Evolutionary conservation across 2,888 invertebrate genomes (phyloP).

Genomic region (Harmothoe impar): DNA sequence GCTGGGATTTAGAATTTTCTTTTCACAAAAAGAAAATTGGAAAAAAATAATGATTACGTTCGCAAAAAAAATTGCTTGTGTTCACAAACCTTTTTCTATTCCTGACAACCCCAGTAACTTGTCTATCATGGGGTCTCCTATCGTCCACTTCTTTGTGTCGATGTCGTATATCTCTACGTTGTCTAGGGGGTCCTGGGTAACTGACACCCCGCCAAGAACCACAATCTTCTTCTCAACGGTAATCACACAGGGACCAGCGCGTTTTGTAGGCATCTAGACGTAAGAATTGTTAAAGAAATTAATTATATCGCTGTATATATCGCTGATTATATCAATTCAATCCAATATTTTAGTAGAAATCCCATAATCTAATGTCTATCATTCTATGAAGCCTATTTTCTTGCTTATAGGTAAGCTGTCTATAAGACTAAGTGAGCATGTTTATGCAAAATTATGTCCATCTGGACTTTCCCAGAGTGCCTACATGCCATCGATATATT

Average conservation of each 20-base stretch:
- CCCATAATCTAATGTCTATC: not conserved
- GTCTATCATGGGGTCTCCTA: conserved; percentile 74
- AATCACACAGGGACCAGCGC: conserved; percentile 79
- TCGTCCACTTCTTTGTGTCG: conserved; percentile 77
- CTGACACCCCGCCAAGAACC: conserved; percentile 80
- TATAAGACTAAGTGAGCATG: too few relatives aligned
- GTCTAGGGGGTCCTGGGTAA: conserved; percentile 78
- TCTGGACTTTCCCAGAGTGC: too few relatives aligned
- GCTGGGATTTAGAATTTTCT: too few relatives aligned
- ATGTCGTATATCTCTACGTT: conserved; percentile 80
- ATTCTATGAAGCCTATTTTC: conserved; percentile 65
- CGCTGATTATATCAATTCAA: conserved; percentile 40
- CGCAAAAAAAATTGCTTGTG: too few relatives aligned
- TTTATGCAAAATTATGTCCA: too few relatives aligned
- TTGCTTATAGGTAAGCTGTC: too few relatives aligned
- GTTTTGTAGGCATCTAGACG: conserved; percentile 77
- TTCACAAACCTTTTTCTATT: conserved; percentile 74
- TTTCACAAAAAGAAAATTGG: too few relatives aligned
- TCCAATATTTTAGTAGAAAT: not conserved
- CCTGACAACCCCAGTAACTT: conserved; percentile 79
- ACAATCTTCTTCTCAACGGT: conserved; percentile 76
- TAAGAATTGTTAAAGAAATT: not conserved
- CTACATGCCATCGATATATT: too few relatives aligned
- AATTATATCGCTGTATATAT: too few relatives aligned
- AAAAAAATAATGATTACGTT: too few relatives aligned